Conservation (phyloP, 2,797 vertebrate genomes). For the Echeneis naucrates region DNA sequence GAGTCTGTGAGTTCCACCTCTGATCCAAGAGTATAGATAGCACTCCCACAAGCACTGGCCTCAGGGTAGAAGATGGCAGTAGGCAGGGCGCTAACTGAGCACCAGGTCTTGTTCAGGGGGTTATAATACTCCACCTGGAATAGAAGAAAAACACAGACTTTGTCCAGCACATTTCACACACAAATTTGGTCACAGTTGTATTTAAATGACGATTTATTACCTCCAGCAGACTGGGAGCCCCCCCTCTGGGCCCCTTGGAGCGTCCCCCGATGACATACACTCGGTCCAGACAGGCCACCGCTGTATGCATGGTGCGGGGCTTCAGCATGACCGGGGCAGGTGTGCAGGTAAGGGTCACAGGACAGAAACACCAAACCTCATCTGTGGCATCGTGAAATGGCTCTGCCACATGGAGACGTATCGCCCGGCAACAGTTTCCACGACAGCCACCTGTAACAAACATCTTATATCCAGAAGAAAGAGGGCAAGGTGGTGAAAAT, state of each 20-base stretch:
- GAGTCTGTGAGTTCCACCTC: slow-evolving; percentile 93
- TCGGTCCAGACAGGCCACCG: slow-evolving; percentile 88
- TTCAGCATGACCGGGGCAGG: slow-evolving; percentile 89
- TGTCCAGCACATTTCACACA: neutral
- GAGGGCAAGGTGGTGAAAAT: neutral
- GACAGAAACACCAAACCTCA: slow-evolving; percentile 96
- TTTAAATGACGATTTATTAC: slow-evolving; percentile 33
- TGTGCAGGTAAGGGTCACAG: slow-evolving; percentile 86
- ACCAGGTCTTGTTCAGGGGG: slow-evolving; percentile 90
- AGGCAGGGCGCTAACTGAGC: slow-evolving; percentile 89
- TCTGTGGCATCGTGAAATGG: slow-evolving; percentile 91
- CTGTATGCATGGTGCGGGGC: slow-evolving; percentile 94
- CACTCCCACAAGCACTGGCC: slow-evolving; percentile 89
- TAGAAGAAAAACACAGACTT: slow-evolving; percentile 20
- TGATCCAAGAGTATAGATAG: slow-evolving; percentile 96
- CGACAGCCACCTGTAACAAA: slow-evolving; percentile 95
- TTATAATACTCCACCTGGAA: slow-evolving; percentile 92
- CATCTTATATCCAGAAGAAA: slow-evolving; percentile 69
- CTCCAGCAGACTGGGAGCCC: slow-evolving; percentile 88
- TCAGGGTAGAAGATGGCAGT: slow-evolving; percentile 95
- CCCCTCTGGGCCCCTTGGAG: slow-evolving; percentile 85
- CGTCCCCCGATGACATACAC: slow-evolving; percentile 96
- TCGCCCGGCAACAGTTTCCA: slow-evolving; percentile 89
- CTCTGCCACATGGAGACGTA: slow-evolving; percentile 93
- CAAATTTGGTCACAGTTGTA: neutral